These are phyloP conservation scores for Trichoplusia ni DNA, from an alignment of 1,140 invertebrate genomes.

Conservation along the genomic window DNA sequence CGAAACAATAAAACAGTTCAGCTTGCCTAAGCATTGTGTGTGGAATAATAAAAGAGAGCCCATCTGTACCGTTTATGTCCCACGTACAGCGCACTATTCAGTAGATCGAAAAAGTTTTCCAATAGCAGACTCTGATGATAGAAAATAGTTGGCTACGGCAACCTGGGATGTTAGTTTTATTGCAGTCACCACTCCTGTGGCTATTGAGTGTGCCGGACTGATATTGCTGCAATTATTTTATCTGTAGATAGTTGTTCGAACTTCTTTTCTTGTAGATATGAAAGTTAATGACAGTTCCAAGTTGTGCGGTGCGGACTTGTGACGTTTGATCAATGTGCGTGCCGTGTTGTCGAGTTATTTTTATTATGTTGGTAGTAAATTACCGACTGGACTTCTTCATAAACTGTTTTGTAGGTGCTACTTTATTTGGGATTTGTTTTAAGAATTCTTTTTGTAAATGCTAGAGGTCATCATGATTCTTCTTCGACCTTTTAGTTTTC, in stretches of 20 bases:
- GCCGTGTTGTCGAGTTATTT: too few relatives aligned
- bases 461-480: too few relatives aligned
- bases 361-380: too few relatives aligned
- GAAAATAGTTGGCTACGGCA: slow-evolving; percentile 58
- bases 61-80: slow-evolving; percentile 67
- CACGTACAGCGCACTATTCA: slow-evolving; percentile 67
- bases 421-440: too few relatives aligned
- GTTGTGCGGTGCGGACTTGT: background rate
- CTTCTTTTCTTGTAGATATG: background rate
- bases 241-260: slow-evolving; percentile 3
- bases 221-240: slow-evolving; percentile 32
- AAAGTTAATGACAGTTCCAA: slow-evolving; percentile 7
- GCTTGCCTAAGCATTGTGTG: slow-evolving; percentile 52
- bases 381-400: too few relatives aligned
- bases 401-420: too few relatives aligned
- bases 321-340: background rate
- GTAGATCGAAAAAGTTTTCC: slow-evolving; percentile 78
- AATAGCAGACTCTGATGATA: slow-evolving; percentile 69
- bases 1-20: slow-evolving; percentile 58
- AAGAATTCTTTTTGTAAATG: too few relatives aligned
- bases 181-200: slow-evolving; percentile 35
- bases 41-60: slow-evolving; percentile 57
- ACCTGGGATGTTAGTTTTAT: slow-evolving; percentile 66
- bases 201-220: slow-evolving; percentile 25
- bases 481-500: too few relatives aligned